Evolutionary conservation across 2,113 vertebrate species (phyloP), one percentile per base, ranked within the genome.

Genomic region (Crotalus viridis): DNA sequence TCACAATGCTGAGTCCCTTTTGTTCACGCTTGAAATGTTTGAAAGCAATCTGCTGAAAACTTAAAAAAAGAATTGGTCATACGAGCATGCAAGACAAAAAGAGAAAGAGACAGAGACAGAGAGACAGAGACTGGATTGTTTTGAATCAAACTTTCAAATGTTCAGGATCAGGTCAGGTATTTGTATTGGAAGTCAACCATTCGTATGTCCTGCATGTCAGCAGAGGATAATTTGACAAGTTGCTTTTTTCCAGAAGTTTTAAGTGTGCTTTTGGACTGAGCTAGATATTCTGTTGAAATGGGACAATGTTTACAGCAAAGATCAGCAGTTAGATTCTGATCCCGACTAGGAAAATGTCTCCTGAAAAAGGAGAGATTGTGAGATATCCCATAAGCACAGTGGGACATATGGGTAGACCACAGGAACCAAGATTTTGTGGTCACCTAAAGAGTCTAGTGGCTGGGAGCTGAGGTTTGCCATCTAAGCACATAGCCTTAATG

Each of bases 161-260:
- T 95, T 96, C 89, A 74, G 87, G 93, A 95, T 96, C 93, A 97
- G 95, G 93, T 97, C 94, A 97, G 90, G 74, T 97, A 93, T 96
- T 97, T 96, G 92, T 95, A 51, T 93, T 96, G 95, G 96, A 95
- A 95, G 85, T 86, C 92, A 93, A 90, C 96, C 94, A 95, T 93
- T 95, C 88, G 95, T 92, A 94, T 96, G 95, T 94, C 90, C 91
- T 90, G 94, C 2, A 0, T 93, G 95, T 91, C 85, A 95, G 90
- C 94, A 96, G 95, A 97, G 93, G 55, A 74, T 0, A 10, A 96
- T 93, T 52, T 97, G 96, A 95, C 96, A 97, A 95, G 92, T 3
- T 0, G 3, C 19, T 94, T 61, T 85, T 96, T 94, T 96, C 93
- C 95, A 97, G 91, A 96, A 96, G 93, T 95, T 92, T 93, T 88